Evolutionary conservation across 2,797 vertebrate genomes (phyloP), one percentile per base, ranked within the genome.

Genomic region (Agapornis canus): DNA sequence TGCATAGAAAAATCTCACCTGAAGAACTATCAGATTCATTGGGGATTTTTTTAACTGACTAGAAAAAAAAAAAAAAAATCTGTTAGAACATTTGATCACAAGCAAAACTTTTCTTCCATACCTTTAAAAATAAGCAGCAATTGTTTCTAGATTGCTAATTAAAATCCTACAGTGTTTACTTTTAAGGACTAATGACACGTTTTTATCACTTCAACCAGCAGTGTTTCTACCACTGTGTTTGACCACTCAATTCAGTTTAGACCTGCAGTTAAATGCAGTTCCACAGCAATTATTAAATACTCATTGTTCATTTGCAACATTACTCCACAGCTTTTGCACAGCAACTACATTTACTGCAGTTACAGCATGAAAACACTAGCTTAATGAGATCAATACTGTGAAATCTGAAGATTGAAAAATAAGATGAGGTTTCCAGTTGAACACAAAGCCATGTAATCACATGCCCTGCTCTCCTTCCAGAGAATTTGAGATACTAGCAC

Each of bases 331-430:
- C 59, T 61, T 91, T 86, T 75, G 57, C 59, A 45, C 59, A 80
- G 71, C 61, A 90, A 6, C 90, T 89, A n/a, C 56, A 29, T 87
- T 82, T 90, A 57, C 79, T 96, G 45, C 45, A 89, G 88, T 83
- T 87, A 59, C 61, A 61, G 45, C 3, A 14, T 82, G 90, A 89
- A 87, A 94, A 86, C 81, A 69, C 47, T 43, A 13, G 26, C 40
- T 77, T 94, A 86, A 88, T 94, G 75, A 95, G 87, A 87, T 94
- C 89, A 80, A 32, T 86, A 65, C 77, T 78, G 60, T 91, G 88
- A 95, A 94, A 96, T 88, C 35, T 59, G 60, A 91, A 94, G 88
- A 90, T 0, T 77, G 88, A 95, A 89, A 95, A 95, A 81, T 92
- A 92, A 86, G 84, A 70, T 83, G 91, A 88, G 52, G 20, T 82